These are phyloP conservation scores for Gila orcuttii DNA, from an alignment of 2,113 vertebrate genomes.

Conservation along the genomic window DNA sequence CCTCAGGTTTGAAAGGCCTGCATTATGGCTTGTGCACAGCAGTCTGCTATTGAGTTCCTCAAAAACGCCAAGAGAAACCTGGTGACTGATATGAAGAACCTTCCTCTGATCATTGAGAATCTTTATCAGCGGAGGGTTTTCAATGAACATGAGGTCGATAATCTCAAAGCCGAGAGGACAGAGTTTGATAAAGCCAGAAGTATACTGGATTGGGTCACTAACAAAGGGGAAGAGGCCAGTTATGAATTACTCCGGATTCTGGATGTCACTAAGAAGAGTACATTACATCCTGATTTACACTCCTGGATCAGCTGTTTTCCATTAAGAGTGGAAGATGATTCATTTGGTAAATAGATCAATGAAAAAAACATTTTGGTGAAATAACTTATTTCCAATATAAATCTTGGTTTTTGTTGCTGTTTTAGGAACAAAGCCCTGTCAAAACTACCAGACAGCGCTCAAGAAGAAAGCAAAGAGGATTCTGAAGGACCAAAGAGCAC, in stretches of 20 bases:
- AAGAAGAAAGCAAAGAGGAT: slow-evolving; percentile 36
- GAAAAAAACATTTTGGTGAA: too few species aligned
- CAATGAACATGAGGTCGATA: background rate
- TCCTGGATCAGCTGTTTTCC: slow-evolving; percentile 43
- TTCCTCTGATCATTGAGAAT: slow-evolving; percentile 35
- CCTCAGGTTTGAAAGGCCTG: background rate
- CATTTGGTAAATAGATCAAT: background rate
- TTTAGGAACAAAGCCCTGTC: slow-evolving; percentile 52
- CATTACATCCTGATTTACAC: slow-evolving; percentile 12
- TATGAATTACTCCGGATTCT: slow-evolving; percentile 42
- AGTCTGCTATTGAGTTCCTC: slow-evolving; percentile 6
- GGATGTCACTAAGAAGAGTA: slow-evolving; percentile 19
- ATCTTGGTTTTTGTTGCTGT: background rate
- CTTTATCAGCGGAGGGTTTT: slow-evolving; percentile 18
- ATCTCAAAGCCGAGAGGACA: background rate
- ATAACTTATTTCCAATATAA: background rate
- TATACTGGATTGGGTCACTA: slow-evolving; percentile 32
- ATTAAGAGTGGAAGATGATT: slow-evolving; percentile 18
- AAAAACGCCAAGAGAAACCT: background rate
- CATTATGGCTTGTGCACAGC: slow-evolving; percentile 18
- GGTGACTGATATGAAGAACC: background rate
- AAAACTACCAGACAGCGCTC: slow-evolving; percentile 42
- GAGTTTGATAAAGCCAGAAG: slow-evolving; percentile 30
- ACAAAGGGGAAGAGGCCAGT: slow-evolving; percentile 24
- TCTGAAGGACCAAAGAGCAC: slow-evolving; percentile 5